Evolutionary conservation across 2,113 vertebrate species (phyloP), one percentile per base, ranked within the genome.

Genomic region (Eurypyga helias): DNA sequence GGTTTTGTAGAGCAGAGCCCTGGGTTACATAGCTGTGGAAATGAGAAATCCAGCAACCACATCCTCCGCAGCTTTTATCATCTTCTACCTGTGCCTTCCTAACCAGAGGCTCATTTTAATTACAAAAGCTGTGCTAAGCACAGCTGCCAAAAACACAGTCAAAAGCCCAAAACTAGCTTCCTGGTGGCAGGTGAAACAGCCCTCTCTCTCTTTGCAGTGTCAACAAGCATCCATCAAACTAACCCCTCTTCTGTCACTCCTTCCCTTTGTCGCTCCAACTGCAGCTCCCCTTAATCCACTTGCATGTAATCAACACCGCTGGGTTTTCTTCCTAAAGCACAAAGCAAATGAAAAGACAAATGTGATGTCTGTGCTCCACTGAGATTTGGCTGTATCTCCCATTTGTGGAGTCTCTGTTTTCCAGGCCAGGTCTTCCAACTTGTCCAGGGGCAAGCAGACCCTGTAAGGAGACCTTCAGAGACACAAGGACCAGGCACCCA

Each of bases 61-160:
- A 62, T 88, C 46, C 90, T 81, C 72, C 23, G 33, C 41, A 58
- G 92, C 83, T 82, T 84, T 92, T 89, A 86, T 72, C 70, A 67
- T 64, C 72, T 62, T 38, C 82, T 81, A 77, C 65, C 49, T 45
- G 65, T n/a, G 69, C 83, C 73, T 78, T 90, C 79, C 86, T 84
- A 89, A 95, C 83, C 86, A 95, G 83, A 75, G 83, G 90, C 88
- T 92, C 72, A 61, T 73, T 87, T 95, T 93, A 94, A 97, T 97
- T 95, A 95, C 72, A 93, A 95, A 92, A 94, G 61, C 86, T 75
- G 55, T 24, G 38, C 80, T 79, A 51, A 46, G 26, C 43, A 52
- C 45, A 84, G 90, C 73, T 92, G 92, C 88, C 92, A 93, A 82
- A 89, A 87, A n/a, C 33, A 65, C 76, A 83, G 67, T 20, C 76